Base-by-base conservation (phyloP, 2,113 vertebrate genomes). In the Tupaia chinensis region DNA sequence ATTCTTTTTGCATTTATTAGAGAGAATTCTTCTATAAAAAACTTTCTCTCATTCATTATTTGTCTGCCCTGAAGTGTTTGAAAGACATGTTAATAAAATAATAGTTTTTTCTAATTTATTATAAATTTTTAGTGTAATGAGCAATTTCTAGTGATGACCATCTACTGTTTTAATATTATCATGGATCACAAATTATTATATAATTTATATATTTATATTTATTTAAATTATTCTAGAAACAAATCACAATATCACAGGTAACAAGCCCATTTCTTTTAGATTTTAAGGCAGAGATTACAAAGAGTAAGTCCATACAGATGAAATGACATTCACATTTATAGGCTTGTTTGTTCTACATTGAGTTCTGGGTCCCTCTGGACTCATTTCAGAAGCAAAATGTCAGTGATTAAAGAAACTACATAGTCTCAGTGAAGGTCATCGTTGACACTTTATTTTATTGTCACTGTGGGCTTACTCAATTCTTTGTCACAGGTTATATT, bases 351-450 rank as follows among this genome's bases (percentile, higher is more conserved):
- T 95, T 96, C 87, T 96, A 80, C 69, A 82, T 54, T 92, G 91
- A 95, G 83, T 89, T 95, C 84, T 81, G 6, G 23, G 22, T 96
- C 87, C 89, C 87, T 95, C 83, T 96, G 83, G 94, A 93, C 83
- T 91, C 85, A 93, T 97, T 96, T 96, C 77, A 91, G 92, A 96
- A 96, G 86, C 78, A 96, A 97, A 97, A 97, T 97, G 93, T 95
- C 87, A 96, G 92, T 94, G 95, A 93, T 96, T 93, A 96, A 95
- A 89, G 93, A 93, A 95, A 23, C 58, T 89, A 87, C 91, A 95
- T 91, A 68, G 72, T 95, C 56, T 97, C 63, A 66, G 87, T 77
- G 93, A 96, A 97, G 89, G 91, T 94, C 89, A 89, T 61, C 69
- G 72, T 93, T 95, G 92, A 87, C 72, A 95, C 93, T 96, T 95